phyloP scores from a whole-genome alignment of 2,113 vertebrate species.

The Nesoenas mayeri region DNA sequence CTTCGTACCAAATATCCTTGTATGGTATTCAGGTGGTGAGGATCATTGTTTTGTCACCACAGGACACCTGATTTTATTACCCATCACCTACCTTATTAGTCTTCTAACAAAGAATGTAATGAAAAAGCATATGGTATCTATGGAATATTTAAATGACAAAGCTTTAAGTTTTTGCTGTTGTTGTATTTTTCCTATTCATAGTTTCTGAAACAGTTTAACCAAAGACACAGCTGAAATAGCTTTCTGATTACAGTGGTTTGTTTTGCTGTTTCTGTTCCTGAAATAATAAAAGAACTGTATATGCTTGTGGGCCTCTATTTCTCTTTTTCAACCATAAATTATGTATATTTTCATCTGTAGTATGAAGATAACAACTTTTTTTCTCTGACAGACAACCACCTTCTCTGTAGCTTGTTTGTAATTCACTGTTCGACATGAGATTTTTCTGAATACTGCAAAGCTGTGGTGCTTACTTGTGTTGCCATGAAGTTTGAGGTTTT shows the following conservation, averaged over 20 bases:
- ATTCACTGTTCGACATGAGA: accelerated
- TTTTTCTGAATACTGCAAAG: not conserved
- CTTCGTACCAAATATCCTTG: not conserved
- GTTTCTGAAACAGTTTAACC: not conserved
- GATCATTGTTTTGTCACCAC: not conserved
- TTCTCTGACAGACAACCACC: not conserved
- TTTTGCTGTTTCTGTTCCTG: not conserved
- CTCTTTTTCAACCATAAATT: not conserved
- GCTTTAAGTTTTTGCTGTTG: not conserved
- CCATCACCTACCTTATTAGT: not conserved
- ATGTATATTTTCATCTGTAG: not conserved
- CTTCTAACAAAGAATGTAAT: not conserved
- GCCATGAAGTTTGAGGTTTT: accelerated
- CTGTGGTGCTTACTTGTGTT: accelerated
- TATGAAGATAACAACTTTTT: not conserved
- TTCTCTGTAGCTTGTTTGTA: not conserved
- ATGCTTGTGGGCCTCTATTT: not conserved
- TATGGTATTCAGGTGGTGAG: not conserved
- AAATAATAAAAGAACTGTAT: not conserved
- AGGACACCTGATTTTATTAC: not conserved
- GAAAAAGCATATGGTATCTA: not conserved
- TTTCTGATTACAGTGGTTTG: not conserved
- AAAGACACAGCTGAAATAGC: accelerated
- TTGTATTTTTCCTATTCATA: not conserved
- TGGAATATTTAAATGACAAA: not conserved